Evolutionary conservation across 2,888 invertebrate genomes (phyloP), one percentile per base, ranked within the genome.

Genomic region (Apeira syringaria): DNA sequence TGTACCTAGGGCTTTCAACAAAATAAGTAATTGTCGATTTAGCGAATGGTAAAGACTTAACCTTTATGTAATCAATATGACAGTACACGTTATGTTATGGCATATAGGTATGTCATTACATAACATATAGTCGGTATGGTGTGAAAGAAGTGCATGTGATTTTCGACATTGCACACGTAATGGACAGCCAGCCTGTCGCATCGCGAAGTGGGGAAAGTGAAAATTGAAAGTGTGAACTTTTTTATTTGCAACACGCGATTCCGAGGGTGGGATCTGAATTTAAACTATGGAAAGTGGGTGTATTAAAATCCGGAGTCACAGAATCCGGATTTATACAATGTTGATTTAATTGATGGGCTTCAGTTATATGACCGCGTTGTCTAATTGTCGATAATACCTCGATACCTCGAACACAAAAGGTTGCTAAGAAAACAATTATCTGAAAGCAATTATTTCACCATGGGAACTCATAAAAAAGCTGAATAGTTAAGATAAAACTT

Each of bases 211-310:
- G 61, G n/a, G 80, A 80, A 78, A 81, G 79, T 68, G 48, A 55
- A 66, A 68, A 76, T 60, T 56, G 76, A 80, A 79, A 80, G 79
- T 76, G 65, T 56, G 29, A 53, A 61, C 44, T 59, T 67, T 64
- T 65, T 68, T 64, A 65, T 68, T 67, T 68, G 68, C 68, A 59
- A 64, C 53, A 53, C 66, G 61, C 61, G 22, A 44, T 13, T 61
- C 35, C 44, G 52, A 61, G 64, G 70, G 57, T 64, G 59, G 61
- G 58, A 64, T 64, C 53, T 57, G 65, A 61, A 69, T 68, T 58
- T 64, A 48, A 69, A 62, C 54, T 49, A 44, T 41, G 55, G 53
- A 57, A 59, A 63, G 52, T 45, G 18, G 17, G 6, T 20, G 5
- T 29, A 15, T 8, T 25, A 7, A 7, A 7, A 20, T 30, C 15